These are phyloP conservation scores for Vulpes ferrilata DNA, from an alignment of 2,113 vertebrate genomes.

Conservation along the genomic window DNA sequence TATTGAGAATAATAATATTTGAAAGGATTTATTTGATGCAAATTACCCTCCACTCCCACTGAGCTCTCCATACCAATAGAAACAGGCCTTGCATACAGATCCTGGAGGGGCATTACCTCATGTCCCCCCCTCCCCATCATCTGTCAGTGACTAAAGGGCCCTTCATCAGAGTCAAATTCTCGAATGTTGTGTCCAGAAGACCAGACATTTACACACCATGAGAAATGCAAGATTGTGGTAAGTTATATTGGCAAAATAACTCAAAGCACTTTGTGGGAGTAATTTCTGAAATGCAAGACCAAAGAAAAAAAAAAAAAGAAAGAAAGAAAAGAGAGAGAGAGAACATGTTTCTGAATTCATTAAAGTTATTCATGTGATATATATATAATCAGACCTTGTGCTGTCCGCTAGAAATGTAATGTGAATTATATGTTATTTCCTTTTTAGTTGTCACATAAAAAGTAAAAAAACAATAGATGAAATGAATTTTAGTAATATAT, in stretches of 20 bases:
- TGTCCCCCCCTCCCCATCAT: not conserved
- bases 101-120: not conserved
- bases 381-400: not conserved
- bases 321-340: not conserved
- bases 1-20: not conserved
- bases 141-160: accelerated
- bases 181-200: not conserved
- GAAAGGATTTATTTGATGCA: slow-evolving; percentile 10
- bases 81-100: not conserved
- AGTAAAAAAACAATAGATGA: not conserved
- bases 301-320: not conserved
- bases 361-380: not conserved
- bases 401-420: not conserved
- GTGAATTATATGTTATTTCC: not conserved
- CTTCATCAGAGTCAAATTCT: not conserved
- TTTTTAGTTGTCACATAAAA: not conserved
- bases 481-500: not conserved
- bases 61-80: not conserved
- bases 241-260: not conserved
- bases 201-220: not conserved
- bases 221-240: not conserved
- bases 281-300: not conserved
- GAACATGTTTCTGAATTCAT: not conserved
- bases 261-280: not conserved
- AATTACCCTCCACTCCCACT: not conserved